Base-by-base conservation (phyloP, 2,797 vertebrate species). In the Tinamus major region DNA sequence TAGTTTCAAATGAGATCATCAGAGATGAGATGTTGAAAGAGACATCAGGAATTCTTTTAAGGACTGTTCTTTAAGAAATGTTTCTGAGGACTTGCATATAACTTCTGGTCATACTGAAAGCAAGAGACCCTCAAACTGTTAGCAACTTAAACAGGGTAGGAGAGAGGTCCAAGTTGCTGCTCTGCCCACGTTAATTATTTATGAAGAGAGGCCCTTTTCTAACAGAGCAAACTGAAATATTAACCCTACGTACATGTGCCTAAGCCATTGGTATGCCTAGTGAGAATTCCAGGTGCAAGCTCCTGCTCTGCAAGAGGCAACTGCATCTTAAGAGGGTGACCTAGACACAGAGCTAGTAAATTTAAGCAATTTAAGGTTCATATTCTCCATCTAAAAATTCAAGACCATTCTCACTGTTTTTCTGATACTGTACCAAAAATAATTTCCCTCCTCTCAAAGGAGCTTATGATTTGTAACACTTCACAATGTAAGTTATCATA, bases 251-350 rank as follows among this genome's bases (percentile, higher is more conserved):
- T 6, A 23, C 1, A 68, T 26, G 12, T 4, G 14, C 23, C 1
- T 0, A 1, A 62, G 21, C 33, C 35, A 41, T 33, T 61, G 10
- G 29, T 31, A 9, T 51, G 49, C 24, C 59, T 7, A 4, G 3
- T 29, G 55, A 63, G 42, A 80, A 58, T 42, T 31, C 6, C 3
- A 46, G 42, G 9, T 63, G 33, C 15, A 19, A 65, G 59, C 61
- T 27, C 44, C 35, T 31, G 27, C 37, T 64, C 44, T 29, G 0
- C 29, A 59, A 29, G 41, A 87, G 13, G 6, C 29, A 62, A n/a
- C 14, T 33, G 9, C 13, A 46, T n/a, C 24, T 29, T 4, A 11
- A 63, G 44, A 37, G 6, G 35, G 39, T 31, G 63, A 63, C 13
- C 6, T 41, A 42, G 49, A 48, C 39, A 24, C 11, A 78, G 26